Percentiles rank a stretch among this genome's conserved stretches.
phyloP scores from a whole-genome alignment of 1,140 invertebrate genomes.

The Arion vulgaris region DNA sequence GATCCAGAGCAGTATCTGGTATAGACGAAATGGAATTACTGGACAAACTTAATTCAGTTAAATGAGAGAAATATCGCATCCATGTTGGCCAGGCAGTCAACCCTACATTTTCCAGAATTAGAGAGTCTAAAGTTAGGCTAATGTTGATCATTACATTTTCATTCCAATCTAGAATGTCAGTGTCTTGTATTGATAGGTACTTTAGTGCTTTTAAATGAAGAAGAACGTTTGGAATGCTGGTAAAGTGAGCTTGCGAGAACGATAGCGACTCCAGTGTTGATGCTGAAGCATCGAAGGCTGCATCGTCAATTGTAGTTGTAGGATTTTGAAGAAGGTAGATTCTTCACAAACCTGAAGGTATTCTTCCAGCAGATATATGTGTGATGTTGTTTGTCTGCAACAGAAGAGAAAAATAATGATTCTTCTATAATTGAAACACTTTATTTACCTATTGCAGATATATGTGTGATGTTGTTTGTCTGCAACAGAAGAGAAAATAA shows the following conservation, averaged over 20 bases:
- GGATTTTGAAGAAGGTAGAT: not conserved
- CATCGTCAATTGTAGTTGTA: not conserved
- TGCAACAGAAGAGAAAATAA: no score
- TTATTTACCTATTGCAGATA: no score
- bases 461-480: no score
- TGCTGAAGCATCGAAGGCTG: not conserved
- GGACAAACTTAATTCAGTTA: not conserved
- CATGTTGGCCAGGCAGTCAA: not conserved
- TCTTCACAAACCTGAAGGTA: not conserved
- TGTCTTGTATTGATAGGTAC: not conserved
- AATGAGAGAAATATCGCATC: not conserved
- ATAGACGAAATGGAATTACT: not conserved
- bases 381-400: slow-evolving; percentile 4
- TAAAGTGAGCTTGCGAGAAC: not conserved
- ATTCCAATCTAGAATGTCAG: not conserved
- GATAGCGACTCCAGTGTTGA: not conserved
- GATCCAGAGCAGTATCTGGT: not conserved
- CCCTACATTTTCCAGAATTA: not conserved
- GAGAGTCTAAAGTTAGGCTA: not conserved
- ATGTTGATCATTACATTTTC: not conserved
- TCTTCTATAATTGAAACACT: no score
- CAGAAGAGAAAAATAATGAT: not conserved
- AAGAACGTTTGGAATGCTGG: not conserved
- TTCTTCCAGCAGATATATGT: not conserved
- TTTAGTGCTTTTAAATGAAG: not conserved